These are phyloP conservation scores for Anarhynchus alexandrinus DNA, from an alignment of 2,113 vertebrate genomes.

Conservation along the genomic window DNA sequence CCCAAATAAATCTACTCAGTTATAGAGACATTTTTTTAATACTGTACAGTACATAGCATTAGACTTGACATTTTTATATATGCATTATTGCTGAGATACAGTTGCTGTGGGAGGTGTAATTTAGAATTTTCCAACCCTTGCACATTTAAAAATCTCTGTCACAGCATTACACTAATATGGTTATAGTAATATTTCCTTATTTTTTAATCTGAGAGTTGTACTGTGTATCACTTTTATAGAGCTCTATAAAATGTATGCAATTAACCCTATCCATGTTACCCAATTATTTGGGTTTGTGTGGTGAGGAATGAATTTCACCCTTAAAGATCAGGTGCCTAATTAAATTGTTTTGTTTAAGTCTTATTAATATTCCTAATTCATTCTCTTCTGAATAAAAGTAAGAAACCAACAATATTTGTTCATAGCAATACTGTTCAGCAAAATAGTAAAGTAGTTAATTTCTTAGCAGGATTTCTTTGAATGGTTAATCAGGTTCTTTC, in stretches of 20 bases:
- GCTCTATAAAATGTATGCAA: background rate
- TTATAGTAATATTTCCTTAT: background rate
- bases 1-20: background rate
- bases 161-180: background rate
- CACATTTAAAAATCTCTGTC: background rate
- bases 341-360: background rate
- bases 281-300: background rate
- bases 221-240: background rate
- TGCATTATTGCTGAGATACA: background rate
- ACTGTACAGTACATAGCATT: background rate
- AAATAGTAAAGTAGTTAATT: background rate
- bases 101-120: conserved; percentile 7
- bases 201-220: background rate
- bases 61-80: background rate
- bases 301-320: background rate
- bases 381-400: background rate
- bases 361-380: background rate
- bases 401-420: background rate
- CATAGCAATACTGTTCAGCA: background rate
- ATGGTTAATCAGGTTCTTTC: background rate
- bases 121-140: background rate
- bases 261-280: background rate
- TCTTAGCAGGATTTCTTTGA: background rate
- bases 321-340: background rate
- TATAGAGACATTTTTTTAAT: background rate